A percentile compares a stretch with the other conserved stretches of the same genome.
Evolutionary conservation across 2,797 vertebrate genomes (phyloP).

Genomic region (Sternotherus odoratus): DNA sequence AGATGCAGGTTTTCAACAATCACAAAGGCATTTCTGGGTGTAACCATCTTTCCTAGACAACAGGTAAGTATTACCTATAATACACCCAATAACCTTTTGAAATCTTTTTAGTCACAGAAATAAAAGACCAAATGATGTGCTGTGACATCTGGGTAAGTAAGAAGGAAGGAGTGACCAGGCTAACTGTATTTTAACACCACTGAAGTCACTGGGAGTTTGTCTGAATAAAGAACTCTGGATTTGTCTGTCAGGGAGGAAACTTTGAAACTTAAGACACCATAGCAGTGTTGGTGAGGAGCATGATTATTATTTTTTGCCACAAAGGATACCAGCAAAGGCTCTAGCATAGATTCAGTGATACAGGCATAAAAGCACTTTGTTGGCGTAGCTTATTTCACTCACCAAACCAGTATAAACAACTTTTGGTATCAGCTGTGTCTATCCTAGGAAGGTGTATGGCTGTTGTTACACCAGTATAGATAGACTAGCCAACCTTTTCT

Average conservation of each 20-base stretch:
- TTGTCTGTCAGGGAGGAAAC: not conserved
- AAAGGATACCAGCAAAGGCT: not conserved
- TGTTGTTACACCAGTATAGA: not conserved
- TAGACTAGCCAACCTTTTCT: not conserved
- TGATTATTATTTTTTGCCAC: not conserved
- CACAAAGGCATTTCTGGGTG: not conserved
- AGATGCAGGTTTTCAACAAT: not conserved
- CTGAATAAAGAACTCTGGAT: not conserved
- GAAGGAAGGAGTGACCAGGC: not conserved
- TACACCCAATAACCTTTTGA: not conserved
- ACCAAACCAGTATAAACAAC: not conserved
- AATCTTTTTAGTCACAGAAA: not conserved
- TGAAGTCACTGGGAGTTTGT: not conserved
- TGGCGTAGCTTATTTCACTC: not conserved
- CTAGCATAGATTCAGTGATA: not conserved
- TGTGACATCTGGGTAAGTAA: not conserved
- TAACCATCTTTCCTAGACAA: not conserved
- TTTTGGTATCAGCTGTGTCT: not conserved
- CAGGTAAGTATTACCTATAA: not conserved
- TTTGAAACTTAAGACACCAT: not conserved
- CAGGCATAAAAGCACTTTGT: not conserved
- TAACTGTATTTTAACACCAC: slow-evolving; percentile 4
- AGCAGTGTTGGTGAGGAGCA: not conserved
- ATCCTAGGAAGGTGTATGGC: not conserved
- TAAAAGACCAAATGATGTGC: not conserved